These are phyloP conservation scores for Cavia aperea DNA, from an alignment of 2,113 vertebrate species.

Conservation along the genomic window DNA sequence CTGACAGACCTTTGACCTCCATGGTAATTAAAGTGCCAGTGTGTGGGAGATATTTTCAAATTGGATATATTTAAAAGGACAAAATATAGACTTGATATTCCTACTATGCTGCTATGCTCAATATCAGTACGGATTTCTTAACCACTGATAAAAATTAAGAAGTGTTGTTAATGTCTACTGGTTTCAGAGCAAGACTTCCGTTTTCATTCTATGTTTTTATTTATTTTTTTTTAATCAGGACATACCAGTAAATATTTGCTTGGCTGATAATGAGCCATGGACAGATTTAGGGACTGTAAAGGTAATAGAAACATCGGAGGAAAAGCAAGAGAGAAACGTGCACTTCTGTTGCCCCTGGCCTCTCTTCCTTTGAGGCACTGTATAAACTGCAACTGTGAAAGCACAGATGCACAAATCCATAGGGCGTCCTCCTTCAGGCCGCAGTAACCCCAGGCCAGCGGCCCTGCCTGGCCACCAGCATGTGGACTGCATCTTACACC, in stretches of 20 bases:
- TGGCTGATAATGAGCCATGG: neutral
- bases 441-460: neutral
- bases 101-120: neutral
- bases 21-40: conserved; percentile 11
- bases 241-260: neutral
- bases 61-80: conserved; percentile 20
- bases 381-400: neutral
- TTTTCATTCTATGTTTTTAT: neutral
- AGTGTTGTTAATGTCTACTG: neutral
- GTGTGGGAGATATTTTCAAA: neutral
- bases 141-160: neutral
- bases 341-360: no score
- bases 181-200: neutral
- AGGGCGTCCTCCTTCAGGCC: neutral
- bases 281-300: neutral
- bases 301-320: neutral
- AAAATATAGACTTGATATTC: neutral
- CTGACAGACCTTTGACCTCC: conserved; percentile 25
- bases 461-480: neutral
- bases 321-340: neutral
- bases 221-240: neutral
- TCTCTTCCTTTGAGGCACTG: neutral
- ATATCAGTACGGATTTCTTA: neutral
- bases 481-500: neutral
- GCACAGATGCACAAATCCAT: neutral